These are phyloP conservation scores for Drosophila infuscata DNA, from an alignment of 2,888 invertebrate species.

Conservation along the genomic window DNA sequence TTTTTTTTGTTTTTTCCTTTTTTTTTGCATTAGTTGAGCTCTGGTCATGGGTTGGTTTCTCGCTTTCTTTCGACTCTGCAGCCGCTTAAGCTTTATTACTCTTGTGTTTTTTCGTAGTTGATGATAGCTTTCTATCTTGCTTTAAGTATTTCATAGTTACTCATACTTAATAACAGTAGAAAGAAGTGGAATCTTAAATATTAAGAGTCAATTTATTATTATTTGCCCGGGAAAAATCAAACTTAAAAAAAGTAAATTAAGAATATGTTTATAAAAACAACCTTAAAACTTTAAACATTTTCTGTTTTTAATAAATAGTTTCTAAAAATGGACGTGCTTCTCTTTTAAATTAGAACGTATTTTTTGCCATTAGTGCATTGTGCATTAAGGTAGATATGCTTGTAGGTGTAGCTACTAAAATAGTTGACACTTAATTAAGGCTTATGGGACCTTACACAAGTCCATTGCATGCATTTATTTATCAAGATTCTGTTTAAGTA, in stretches of 20 bases:
- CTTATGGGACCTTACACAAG: not conserved
- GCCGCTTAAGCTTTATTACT: not conserved
- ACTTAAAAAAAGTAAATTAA: not conserved
- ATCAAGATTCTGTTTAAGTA: constrained; percentile 1
- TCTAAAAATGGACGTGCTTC: not conserved
- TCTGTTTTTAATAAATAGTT: not conserved
- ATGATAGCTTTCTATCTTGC: not conserved
- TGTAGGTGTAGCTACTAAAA: not conserved
- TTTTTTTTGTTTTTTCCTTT: constrained; percentile 18
- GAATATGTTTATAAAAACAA: not conserved
- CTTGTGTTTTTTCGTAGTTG: not conserved
- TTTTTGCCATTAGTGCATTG: not conserved
- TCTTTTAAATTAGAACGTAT: not conserved
- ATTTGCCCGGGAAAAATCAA: not conserved
- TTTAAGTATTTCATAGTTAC: not conserved
- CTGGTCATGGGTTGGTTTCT: constrained; percentile 23
- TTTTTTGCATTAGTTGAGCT: constrained; percentile 12
- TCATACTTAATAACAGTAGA: not conserved
- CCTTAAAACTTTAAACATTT: not conserved
- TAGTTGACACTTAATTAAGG: not conserved
- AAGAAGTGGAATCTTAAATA: not conserved
- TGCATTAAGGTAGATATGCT: not conserved
- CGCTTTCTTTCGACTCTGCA: not conserved
- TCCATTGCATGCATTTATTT: not conserved
- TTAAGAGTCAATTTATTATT: not conserved